Evolutionary conservation across 1,140 invertebrate species (phyloP).

Genomic region (Drosophila quadrilineata): DNA sequence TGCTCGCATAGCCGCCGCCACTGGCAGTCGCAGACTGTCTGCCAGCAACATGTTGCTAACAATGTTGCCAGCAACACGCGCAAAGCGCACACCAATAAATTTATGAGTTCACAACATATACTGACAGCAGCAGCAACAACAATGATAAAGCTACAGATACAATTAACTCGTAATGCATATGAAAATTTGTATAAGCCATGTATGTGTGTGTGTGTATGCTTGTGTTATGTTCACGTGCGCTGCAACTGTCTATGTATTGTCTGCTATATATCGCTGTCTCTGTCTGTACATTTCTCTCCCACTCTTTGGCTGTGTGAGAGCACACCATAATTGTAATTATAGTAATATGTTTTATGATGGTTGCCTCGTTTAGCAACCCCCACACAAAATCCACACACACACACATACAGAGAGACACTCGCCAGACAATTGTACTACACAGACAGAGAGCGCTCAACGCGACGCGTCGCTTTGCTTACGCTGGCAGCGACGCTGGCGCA

Average conservation of each 20-base stretch:
- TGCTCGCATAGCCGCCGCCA: background rate
- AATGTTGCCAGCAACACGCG: slow-evolving; percentile 11
- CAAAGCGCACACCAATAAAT: slow-evolving; percentile 31
- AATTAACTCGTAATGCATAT: slow-evolving; percentile 76
- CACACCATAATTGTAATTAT: slow-evolving; percentile 77
- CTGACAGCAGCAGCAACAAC: slow-evolving; percentile 17
- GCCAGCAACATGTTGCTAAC: slow-evolving; percentile 16
- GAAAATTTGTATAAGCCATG: slow-evolving; percentile 64
- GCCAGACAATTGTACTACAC: slow-evolving; percentile 6
- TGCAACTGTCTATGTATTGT: slow-evolving; percentile 37
- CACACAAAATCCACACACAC: slow-evolving; percentile 43
- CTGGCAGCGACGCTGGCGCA: slow-evolving; percentile 31
- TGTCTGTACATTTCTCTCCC: slow-evolving; percentile 15
- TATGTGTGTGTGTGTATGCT: slow-evolving; percentile 64
- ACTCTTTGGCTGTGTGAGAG: slow-evolving; percentile 33
- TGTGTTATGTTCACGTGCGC: slow-evolving; percentile 68
- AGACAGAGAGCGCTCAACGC: slow-evolving; percentile 44
- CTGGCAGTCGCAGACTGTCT: slow-evolving; percentile 11
- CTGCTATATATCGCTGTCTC: slow-evolving; percentile 15
- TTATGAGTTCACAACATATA: slow-evolving; percentile 53
- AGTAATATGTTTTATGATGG: slow-evolving; percentile 80
- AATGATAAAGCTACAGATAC: slow-evolving; percentile 49
- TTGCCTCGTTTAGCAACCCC: slow-evolving; percentile 74
- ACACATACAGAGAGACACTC: slow-evolving; percentile 15
- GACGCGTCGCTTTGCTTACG: slow-evolving; percentile 13